These are phyloP conservation scores for Popillia japonica DNA, from an alignment of 1,140 invertebrate genomes.

Conservation along the genomic window DNA sequence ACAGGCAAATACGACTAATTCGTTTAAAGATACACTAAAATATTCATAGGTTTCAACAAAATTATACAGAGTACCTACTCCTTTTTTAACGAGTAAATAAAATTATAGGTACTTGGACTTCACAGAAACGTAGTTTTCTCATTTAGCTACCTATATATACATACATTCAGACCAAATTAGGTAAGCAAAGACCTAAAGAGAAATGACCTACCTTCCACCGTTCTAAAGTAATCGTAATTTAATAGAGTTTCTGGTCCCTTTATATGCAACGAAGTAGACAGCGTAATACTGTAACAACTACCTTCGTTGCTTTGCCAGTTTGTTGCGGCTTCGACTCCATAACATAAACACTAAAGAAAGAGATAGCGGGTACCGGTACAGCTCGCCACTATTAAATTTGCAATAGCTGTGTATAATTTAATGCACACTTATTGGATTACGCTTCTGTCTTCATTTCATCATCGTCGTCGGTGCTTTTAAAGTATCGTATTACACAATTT, in stretches of 20 bases:
- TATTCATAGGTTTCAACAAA: too few species aligned
- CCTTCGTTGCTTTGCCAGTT: background rate
- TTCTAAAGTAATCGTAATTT: background rate
- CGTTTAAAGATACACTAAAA: too few species aligned
- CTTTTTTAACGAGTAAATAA: too few species aligned
- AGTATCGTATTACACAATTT: slow-evolving; percentile 24
- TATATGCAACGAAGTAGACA: too few species aligned
- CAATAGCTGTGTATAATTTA: slow-evolving; percentile 32
- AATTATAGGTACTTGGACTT: too few species aligned
- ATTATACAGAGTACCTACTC: too few species aligned
- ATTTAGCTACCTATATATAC: too few species aligned
- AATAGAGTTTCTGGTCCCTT: background rate
- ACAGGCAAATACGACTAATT: too few species aligned
- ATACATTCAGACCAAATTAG: too few species aligned
- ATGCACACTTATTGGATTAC: slow-evolving; percentile 21
- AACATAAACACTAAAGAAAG: background rate
- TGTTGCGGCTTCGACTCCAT: background rate
- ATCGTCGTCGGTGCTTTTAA: background rate
- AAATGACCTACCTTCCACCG: background rate
- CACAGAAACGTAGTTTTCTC: too few species aligned
- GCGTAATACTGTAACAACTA: background rate
- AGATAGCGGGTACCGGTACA: background rate
- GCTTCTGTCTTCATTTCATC: background rate
- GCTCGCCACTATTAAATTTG: slow-evolving; percentile 19
- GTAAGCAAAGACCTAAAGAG: too few species aligned